phyloP scores from a whole-genome alignment of 2,888 invertebrate species.

The Proisotoma minuta region DNA sequence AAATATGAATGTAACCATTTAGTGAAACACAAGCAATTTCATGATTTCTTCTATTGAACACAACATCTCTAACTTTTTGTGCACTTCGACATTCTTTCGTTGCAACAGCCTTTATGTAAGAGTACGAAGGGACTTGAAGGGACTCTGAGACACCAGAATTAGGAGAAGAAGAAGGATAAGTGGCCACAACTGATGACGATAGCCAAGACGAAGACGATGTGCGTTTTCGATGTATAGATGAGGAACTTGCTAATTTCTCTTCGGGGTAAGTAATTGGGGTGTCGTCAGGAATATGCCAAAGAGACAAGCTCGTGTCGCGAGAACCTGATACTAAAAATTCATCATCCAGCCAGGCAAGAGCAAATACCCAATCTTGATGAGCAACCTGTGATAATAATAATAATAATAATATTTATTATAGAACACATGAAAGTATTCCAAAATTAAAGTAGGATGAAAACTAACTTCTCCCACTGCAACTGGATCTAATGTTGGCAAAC shows the following conservation, averaged over 20 bases:
- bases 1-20: conserved; percentile 90
- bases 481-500: conserved; percentile 89
- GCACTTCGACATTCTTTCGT: conserved; percentile 75
- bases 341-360: conserved; percentile 94
- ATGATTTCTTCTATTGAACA: conserved; percentile 76
- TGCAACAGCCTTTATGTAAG: conserved; percentile 63
- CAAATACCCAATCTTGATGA: conserved; percentile 86
- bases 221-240: conserved; percentile 5
- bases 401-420: conserved; percentile 2
- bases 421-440: background rate
- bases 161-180: background rate
- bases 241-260: background rate
- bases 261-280: background rate
- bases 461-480: conserved; percentile 79
- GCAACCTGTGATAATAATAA: conserved; percentile 55
- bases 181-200: background rate
- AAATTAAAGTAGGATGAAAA: background rate
- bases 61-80: conserved; percentile 72
- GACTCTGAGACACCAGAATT: background rate
- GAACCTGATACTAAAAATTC: conserved; percentile 91
- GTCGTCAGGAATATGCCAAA: conserved; percentile 72
- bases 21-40: conserved; percentile 86
- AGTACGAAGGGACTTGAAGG: conserved; percentile 40
- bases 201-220: background rate
- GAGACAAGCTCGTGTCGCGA: conserved; percentile 77